Conservation (phyloP, 2,113 vertebrate species). For the Thomomys bottae region DNA sequence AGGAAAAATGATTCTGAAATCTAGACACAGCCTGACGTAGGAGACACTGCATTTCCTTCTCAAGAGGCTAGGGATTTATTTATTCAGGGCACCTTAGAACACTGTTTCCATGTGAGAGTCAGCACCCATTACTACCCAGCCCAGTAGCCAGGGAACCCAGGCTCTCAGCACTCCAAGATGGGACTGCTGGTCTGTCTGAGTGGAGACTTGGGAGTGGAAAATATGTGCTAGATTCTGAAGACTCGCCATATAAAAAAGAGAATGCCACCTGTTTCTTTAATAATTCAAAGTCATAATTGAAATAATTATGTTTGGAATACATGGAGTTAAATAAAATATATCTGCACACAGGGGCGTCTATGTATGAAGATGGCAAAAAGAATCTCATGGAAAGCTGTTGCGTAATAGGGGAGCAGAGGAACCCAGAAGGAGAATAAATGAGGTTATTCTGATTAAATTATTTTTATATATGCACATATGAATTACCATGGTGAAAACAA, state of each 20-base stretch:
- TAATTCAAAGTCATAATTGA: conserved; percentile 9
- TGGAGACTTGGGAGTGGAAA: background rate
- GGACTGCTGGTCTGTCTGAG: background rate
- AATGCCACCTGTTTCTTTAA: background rate
- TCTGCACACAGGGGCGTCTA: too few species aligned
- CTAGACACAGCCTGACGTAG: background rate
- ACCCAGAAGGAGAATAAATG: too few species aligned
- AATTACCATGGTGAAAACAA: too few species aligned
- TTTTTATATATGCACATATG: too few species aligned
- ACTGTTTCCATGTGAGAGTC: background rate
- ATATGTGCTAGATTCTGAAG: background rate
- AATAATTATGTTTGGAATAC: background rate
- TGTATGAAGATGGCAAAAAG: too few species aligned
- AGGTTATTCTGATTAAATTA: too few species aligned
- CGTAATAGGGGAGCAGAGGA: too few species aligned
- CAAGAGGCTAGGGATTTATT: background rate
- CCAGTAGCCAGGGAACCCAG: too few species aligned
- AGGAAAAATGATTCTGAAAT: background rate
- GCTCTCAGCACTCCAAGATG: background rate
- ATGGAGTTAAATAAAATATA: conserved; percentile 21
- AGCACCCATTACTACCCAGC: too few species aligned
- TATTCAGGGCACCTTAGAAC: background rate
- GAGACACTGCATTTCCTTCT: conserved; percentile 21
- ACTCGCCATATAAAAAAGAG: background rate
- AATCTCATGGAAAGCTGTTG: too few species aligned